phyloP scores from a whole-genome alignment of 2,888 invertebrate genomes.

The Leptinotarsa rubiginosa region DNA sequence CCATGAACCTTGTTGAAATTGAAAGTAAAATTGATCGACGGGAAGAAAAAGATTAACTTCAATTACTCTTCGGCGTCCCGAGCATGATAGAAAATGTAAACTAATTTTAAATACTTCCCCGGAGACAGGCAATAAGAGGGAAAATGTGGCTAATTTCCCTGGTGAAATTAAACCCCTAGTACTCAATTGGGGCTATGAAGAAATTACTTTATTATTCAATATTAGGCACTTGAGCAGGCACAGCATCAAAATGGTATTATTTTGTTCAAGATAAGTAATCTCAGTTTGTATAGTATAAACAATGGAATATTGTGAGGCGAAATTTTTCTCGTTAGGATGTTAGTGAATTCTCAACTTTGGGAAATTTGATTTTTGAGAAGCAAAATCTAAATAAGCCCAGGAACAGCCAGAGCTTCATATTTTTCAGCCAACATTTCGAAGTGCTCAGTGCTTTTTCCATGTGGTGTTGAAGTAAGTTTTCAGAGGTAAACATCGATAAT shows the following conservation, averaged over 20 bases:
- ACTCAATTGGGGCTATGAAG: not conserved
- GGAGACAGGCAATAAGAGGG: constrained; percentile 2
- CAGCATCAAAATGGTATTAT: not conserved
- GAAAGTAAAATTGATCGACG: not conserved
- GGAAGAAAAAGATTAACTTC: not conserved
- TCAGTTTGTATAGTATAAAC: no score
- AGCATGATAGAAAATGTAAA: not conserved
- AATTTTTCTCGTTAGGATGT: no score
- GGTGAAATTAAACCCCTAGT: not conserved
- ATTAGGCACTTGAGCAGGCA: not conserved
- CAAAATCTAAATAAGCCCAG: no score
- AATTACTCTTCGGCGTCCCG: not conserved
- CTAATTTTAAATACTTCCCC: constrained; percentile 7
- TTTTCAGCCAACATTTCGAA: no score
- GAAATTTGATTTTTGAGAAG: no score
- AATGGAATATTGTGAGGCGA: no score
- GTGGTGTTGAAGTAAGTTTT: no score
- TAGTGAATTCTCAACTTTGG: no score
- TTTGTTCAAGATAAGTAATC: not conserved
- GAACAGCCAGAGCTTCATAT: no score
- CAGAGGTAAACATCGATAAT: no score
- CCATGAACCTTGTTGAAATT: not conserved
- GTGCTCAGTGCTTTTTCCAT: no score
- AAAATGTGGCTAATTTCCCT: constrained; percentile 8
- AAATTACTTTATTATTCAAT: constrained; percentile 1